Percentiles rank a stretch among this genome's conserved stretches.
These are phyloP conservation scores for Siderastrea siderea DNA, from an alignment of 92 coral and sea anemone species.

Conservation along the genomic window DNA sequence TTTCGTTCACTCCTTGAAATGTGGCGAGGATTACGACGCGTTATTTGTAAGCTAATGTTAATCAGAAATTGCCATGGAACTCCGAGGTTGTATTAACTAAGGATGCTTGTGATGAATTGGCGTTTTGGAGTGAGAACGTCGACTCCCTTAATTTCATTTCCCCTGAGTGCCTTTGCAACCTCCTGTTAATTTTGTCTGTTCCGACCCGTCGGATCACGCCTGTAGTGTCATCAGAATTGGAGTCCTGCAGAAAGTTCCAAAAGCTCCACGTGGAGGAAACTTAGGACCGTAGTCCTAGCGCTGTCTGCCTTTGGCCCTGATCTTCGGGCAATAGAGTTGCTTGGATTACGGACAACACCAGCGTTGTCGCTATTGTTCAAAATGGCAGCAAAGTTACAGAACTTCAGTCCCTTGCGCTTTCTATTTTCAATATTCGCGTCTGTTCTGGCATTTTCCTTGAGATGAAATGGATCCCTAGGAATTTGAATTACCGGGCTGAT, in stretches of 20 bases:
- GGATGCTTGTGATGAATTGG: constrained; percentile 17
- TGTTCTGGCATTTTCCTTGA: too few species aligned
- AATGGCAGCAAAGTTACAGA: constrained; percentile 21
- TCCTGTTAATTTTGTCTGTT: constrained; percentile 39
- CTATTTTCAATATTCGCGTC: too few species aligned
- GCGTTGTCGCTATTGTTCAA: constrained; percentile 23
- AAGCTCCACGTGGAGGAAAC: constrained; percentile 48
- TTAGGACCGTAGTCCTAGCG: neutral
- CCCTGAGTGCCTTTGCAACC: neutral
- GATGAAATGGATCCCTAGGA: too few species aligned
- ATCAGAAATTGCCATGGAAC: constrained; percentile 16
- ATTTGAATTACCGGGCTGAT: too few species aligned
- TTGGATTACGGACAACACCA: constrained; percentile 53
- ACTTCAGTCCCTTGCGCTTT: neutral
- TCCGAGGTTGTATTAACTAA: neutral
- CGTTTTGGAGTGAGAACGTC: constrained; percentile 26
- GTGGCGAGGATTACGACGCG: neutral
- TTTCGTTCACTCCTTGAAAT: constrained; percentile 28
- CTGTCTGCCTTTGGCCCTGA: constrained; percentile 11
- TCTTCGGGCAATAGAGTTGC: constrained; percentile 29
- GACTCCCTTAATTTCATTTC: constrained; percentile 11
- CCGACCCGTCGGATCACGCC: constrained; percentile 24
- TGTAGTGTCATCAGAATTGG: constrained; percentile 9
- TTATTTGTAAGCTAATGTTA: neutral
- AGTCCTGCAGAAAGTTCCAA: constrained; percentile 10